These are phyloP conservation scores for Tichodroma muraria DNA, from an alignment of 2,113 vertebrate species.

Conservation along the genomic window DNA sequence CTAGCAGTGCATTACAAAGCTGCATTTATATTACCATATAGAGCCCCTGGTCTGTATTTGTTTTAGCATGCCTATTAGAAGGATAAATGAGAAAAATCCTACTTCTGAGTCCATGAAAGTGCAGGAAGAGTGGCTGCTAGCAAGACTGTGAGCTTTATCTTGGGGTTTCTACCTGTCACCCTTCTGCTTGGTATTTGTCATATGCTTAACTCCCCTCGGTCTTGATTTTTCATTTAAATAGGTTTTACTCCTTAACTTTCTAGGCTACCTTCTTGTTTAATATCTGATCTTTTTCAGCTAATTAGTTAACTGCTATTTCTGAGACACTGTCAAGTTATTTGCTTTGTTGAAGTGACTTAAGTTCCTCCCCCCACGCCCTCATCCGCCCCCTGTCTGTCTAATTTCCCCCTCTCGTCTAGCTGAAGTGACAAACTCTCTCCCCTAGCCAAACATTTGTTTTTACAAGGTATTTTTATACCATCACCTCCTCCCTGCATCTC, in stretches of 20 bases:
- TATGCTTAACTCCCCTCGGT: neutral
- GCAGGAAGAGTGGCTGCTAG: neutral
- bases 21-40: neutral
- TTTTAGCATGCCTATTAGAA: neutral
- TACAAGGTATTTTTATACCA: slow-evolving; percentile 55
- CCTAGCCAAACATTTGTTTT: slow-evolving; percentile 47
- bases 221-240: neutral
- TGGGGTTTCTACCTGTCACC: neutral
- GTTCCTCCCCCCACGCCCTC: neutral
- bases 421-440: slow-evolving; percentile 49
- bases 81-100: neutral
- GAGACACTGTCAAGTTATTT: slow-evolving; percentile 18
- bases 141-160: neutral
- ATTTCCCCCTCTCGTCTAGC: slow-evolving; percentile 46
- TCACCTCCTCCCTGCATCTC: slow-evolving; percentile 47
- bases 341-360: slow-evolving; percentile 19
- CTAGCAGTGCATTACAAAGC: neutral
- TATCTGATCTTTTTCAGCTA: neutral
- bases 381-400: slow-evolving; percentile 37
- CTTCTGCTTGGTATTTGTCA: neutral
- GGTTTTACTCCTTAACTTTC: neutral
- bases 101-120: neutral
- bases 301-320: slow-evolving; percentile 12
- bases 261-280: neutral
- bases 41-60: neutral